phyloP scores from a whole-genome alignment of 2,797 vertebrate genomes.

The Vultur gryphus region DNA sequence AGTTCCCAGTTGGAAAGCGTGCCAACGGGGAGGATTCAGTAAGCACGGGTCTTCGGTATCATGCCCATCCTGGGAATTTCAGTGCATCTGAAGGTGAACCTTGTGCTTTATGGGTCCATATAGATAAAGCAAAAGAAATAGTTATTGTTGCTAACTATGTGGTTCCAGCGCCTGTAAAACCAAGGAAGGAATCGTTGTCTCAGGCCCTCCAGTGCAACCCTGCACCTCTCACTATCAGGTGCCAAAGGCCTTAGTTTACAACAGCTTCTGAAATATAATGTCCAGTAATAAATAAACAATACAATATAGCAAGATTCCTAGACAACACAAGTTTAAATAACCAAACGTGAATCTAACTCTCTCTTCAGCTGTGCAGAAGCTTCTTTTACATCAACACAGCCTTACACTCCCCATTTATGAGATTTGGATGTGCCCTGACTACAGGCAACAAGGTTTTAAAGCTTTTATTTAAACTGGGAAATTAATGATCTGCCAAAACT shows the following conservation, averaged over 20 bases:
- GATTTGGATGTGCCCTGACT: slow-evolving; percentile 10
- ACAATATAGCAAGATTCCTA: neutral
- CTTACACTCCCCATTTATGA: neutral
- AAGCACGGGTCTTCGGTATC: neutral
- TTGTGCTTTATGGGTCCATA: neutral
- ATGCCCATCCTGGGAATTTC: neutral
- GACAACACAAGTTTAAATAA: neutral
- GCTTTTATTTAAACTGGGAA: slow-evolving; percentile 62
- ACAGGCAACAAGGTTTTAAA: slow-evolving; percentile 48
- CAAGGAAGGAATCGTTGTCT: neutral
- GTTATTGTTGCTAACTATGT: neutral
- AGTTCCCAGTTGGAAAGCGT: neutral
- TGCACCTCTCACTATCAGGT: neutral
- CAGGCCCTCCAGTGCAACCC: neutral
- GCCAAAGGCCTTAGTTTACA: neutral
- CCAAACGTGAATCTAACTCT: neutral
- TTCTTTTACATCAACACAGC: neutral
- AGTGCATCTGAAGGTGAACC: neutral
- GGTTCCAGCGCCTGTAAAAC: neutral
- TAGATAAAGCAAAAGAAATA: neutral
- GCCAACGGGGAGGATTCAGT: neutral
- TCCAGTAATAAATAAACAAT: neutral
- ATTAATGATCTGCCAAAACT: slow-evolving; percentile 57
- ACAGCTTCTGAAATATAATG: neutral
- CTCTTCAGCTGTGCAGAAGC: neutral